Base-by-base conservation (phyloP, 2,113 vertebrate species). In the Cynoglossus semilaevis region DNA sequence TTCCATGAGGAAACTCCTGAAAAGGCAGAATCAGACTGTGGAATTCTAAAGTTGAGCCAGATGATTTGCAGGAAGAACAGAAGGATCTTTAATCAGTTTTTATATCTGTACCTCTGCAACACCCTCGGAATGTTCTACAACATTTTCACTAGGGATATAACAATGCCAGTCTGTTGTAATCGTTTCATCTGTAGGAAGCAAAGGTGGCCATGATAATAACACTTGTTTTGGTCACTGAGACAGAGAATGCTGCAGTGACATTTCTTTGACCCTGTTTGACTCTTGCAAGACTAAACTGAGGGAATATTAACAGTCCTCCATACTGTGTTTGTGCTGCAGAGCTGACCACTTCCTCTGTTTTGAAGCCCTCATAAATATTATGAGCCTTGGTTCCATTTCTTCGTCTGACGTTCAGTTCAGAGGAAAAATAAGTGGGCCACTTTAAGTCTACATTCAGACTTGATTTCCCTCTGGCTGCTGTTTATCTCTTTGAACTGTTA, bases 1-100 rank as follows among this genome's bases (percentile, higher is more conserved):
- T 77, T 29, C 73, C 58, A 72, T 74, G 72, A 82, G 79, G 85
- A 85, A 87, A 81, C 77, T 76, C 75, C 69, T 75, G 60, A 81
- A 88, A 81, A 70, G 2, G 74, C 80, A 60, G 19, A 55, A 69
- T 82, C 82, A 85, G 74, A 78, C 47, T 52, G 68, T 51, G 69
- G 67, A 72, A 54, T 61, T 51, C 13, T 49, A 22, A 58, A 8
- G 58, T 40, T n/a, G 19, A 67, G 67, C 70, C 73, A 74, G 77
- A 52, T 59, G 51, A 81, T 74, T 63, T 79, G 41, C 48, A 70
- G 64, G 67, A 81, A 66, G 70, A 70, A 56, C 50, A 45, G 51
- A 17, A 67, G 53, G 53, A 60, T 70, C 72, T 79, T 58, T 54
- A 56, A 58, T 57, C 45, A 70, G 67, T 63, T 74, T 68, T 74